These are phyloP conservation scores for Sebastes vulpes DNA, from an alignment of 2,797 vertebrate species.

Conservation along the genomic window DNA sequence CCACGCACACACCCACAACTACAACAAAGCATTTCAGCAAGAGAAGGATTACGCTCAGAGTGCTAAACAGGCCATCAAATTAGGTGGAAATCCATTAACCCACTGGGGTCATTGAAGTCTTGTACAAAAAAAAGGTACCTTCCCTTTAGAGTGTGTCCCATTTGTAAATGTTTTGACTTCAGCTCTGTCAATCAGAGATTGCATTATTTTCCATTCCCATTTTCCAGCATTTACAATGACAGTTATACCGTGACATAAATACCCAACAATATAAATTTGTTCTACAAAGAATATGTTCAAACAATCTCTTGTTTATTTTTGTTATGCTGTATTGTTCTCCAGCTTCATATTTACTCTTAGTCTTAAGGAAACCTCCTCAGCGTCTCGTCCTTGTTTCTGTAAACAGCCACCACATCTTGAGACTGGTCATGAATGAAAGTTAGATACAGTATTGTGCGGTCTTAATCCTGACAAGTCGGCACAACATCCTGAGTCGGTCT, in stretches of 20 bases:
- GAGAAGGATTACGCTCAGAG: constrained; percentile 33
- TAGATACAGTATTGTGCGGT: constrained; percentile 15
- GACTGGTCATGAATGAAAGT: constrained; percentile 31
- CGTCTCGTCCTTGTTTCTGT: constrained; percentile 4
- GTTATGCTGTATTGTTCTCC: background rate
- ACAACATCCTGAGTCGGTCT: constrained; percentile 44
- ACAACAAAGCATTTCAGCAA: constrained; percentile 48
- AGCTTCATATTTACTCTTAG: background rate
- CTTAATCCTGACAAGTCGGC: constrained; percentile 61
- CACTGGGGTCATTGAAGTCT: constrained; percentile 10
- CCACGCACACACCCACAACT: constrained; percentile 19
- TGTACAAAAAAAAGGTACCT: constrained; percentile 20
- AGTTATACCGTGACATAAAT: background rate
- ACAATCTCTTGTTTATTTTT: background rate
- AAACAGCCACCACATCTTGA: constrained; percentile 26
- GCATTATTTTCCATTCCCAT: background rate
- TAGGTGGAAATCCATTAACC: constrained; percentile 42
- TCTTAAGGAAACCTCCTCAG: background rate
- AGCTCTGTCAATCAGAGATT: constrained; percentile 42
- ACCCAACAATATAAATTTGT: background rate
- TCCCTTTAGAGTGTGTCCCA: constrained; percentile 14
- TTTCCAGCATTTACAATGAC: constrained; percentile 7
- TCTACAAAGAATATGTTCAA: background rate
- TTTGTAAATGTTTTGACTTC: constrained; percentile 44
- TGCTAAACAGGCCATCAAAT: constrained; percentile 42